These are phyloP conservation scores for Danaus chrysippus DNA, from an alignment of 2,888 invertebrate genomes.

Conservation along the genomic window DNA sequence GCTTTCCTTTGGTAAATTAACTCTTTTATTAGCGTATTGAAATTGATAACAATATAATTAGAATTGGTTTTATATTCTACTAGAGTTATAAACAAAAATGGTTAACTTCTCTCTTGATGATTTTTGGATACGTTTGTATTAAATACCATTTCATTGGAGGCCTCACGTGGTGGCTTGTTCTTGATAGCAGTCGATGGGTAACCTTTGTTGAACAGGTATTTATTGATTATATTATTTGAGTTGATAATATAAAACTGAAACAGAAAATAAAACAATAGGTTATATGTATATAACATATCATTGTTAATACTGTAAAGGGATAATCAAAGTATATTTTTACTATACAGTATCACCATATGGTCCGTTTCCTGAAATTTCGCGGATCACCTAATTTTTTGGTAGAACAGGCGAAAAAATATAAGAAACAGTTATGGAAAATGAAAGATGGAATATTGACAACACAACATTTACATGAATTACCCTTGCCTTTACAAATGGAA, in stretches of 20 bases:
- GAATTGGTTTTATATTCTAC: slow-evolving; percentile 5
- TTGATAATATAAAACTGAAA: background rate
- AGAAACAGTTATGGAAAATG: slow-evolving; percentile 61
- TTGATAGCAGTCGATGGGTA: slow-evolving; percentile 49
- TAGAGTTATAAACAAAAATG: slow-evolving; percentile 52
- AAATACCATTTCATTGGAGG: slow-evolving; percentile 60
- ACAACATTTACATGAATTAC: slow-evolving; percentile 52
- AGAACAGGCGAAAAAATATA: slow-evolving; percentile 59
- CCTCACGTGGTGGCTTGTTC: slow-evolving; percentile 60
- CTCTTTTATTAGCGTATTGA: background rate
- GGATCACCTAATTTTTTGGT: slow-evolving; percentile 50
- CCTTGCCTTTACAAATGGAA: slow-evolving; percentile 65
- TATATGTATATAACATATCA: background rate
- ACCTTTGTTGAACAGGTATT: slow-evolving; percentile 58
- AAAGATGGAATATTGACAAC: slow-evolving; percentile 61
- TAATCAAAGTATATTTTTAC: background rate
- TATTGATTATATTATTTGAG: background rate
- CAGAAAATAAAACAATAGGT: background rate
- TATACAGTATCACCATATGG: slow-evolving; percentile 63
- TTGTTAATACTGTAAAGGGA: background rate
- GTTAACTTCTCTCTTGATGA: slow-evolving; percentile 55
- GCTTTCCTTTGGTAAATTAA: slow-evolving; percentile 59
- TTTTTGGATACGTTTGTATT: slow-evolving; percentile 54
- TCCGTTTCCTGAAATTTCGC: slow-evolving; percentile 52
- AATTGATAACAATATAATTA: background rate